Base-by-base conservation (phyloP, 2,888 invertebrate species). In the Ophion obscuratus region DNA sequence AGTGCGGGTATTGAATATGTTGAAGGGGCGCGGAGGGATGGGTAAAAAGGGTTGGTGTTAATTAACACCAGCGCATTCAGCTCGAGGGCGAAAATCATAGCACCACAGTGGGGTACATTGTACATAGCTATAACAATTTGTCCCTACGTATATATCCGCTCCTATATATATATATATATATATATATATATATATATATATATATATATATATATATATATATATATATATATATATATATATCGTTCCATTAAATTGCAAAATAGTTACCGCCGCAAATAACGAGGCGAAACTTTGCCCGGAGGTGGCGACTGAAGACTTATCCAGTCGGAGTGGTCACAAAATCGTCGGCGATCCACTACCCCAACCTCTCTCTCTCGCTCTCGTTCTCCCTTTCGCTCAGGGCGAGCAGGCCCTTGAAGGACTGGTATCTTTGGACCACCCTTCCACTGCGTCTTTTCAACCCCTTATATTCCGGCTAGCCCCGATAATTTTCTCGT, bases 201-300 rank as follows among this genome's bases (percentile, higher is more conserved):
- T 62, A 40, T 44, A 17, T 59, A 53, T 61, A 27, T 67, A 62
- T 31, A 20, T 71, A 47, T n/a, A n/a, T 44, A n/a, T n/a, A n/a
- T n/a, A n/a, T n/a, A n/a, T n/a, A n/a, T n/a, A n/a, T n/a, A n/a
- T 59, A 57, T 61, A 27, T 67, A 64, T 36, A 20, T 71, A 47
- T n/a, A 20, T 53, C 81, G 59, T 62, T n/a, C 79, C 89, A 88
- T 91, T 90, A 91, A 91, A 92, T 92, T 91, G 89, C 89, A 90
- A 90, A 91, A 91, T 91, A 91, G 92, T 91, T 91, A 89, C 88
- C 68, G 88, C 82, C 90, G 89, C 89, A 91, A 91, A 92, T 92
- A 92, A 92, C 90, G 90, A 91, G 90, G 86, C 81, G 80, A 89
- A 91, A 89, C 89, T 90, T 91, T 87, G 73, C 86, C 87, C 78